A percentile compares a stretch with the other conserved stretches of the same genome.
These are phyloP conservation scores for Eupithecia insigniata DNA, from an alignment of 2,888 invertebrate genomes.

Conservation along the genomic window DNA sequence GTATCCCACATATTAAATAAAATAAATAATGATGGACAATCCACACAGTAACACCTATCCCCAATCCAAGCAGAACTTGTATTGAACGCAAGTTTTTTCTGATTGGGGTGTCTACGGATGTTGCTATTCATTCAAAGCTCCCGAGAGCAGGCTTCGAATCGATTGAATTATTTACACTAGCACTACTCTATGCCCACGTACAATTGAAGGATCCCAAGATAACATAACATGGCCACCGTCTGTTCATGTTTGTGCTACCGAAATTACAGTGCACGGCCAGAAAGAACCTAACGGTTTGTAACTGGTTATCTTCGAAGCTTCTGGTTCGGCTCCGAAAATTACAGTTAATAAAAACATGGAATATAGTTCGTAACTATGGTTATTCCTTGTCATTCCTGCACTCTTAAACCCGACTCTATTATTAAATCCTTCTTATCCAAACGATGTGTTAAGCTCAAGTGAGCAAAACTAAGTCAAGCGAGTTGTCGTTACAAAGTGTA, in stretches of 20 bases:
- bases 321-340: neutral
- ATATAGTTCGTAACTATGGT: neutral
- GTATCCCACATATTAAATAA: neutral
- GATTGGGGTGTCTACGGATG: slow-evolving; percentile 46
- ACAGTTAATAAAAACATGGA: neutral
- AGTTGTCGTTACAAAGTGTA: slow-evolving; percentile 71
- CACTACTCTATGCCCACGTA: slow-evolving; percentile 52
- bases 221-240: neutral
- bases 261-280: neutral
- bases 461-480: slow-evolving; percentile 69
- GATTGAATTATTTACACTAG: slow-evolving; percentile 80
- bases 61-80: too few relatives aligned
- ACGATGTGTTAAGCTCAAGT: slow-evolving; percentile 53
- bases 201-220: slow-evolving; percentile 12
- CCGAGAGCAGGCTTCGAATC: slow-evolving; percentile 59
- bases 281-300: neutral
- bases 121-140: slow-evolving; percentile 77
- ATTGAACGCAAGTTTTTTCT: slow-evolving; percentile 6
- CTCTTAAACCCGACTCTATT: neutral
- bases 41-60: too few relatives aligned
- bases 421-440: slow-evolving; percentile 45
- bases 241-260: neutral
- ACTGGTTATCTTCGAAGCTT: neutral
- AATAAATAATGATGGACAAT: too few relatives aligned
- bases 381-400: neutral